Evolutionary conservation across 2,797 vertebrate species (phyloP).

Genomic region (Erithacus rubecula): DNA sequence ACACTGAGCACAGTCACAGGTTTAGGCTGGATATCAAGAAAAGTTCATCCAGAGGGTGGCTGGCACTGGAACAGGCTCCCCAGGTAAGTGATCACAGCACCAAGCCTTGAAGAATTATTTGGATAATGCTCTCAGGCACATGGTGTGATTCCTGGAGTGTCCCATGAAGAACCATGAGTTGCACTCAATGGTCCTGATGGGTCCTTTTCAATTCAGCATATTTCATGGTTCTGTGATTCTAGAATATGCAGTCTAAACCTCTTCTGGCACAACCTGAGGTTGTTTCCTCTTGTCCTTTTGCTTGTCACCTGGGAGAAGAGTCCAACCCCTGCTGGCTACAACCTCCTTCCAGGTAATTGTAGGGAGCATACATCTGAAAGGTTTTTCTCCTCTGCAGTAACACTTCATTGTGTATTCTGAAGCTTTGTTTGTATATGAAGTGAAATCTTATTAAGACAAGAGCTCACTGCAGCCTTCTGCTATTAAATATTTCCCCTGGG

Average conservation of each 20-base stretch:
- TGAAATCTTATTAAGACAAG: background rate
- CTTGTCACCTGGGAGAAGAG: background rate
- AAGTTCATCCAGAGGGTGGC: background rate
- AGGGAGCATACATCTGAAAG: background rate
- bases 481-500: constrained; percentile 25
- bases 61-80: background rate
- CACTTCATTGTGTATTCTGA: background rate
- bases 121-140: background rate
- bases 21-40: background rate
- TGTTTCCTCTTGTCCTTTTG: background rate
- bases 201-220: background rate
- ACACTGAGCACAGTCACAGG: background rate
- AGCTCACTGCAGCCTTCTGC: background rate
- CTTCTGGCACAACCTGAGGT: background rate
- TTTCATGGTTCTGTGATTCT: background rate
- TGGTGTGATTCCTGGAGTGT: background rate
- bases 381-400: background rate
- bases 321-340: background rate
- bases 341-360: background rate
- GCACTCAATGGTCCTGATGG: background rate
- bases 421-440: constrained; percentile 11
- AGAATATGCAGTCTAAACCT: background rate
- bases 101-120: background rate
- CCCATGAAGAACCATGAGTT: background rate
- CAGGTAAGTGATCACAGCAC: background rate